Percentiles rank a stretch among this genome's conserved stretches.
Evolutionary conservation across 1,140 invertebrate species (phyloP).

Genomic region (Ridgeia piscesae): DNA sequence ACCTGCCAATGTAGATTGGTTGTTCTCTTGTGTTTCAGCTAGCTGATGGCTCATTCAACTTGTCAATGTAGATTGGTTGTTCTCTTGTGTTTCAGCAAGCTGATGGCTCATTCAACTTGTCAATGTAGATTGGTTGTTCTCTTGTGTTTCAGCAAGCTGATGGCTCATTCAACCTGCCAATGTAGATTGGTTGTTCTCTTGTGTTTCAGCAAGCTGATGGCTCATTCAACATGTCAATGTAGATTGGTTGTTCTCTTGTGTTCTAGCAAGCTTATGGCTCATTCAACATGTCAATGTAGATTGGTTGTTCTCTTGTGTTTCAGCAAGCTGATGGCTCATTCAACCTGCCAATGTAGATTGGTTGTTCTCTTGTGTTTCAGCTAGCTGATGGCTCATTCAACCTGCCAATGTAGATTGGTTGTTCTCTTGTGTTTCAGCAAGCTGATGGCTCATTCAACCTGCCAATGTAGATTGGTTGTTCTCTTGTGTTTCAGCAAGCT

Average conservation of each 20-base stretch:
- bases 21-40: slow-evolving; percentile 49
- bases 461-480: not conserved
- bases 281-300: slow-evolving; percentile 64
- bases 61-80: slow-evolving; percentile 47
- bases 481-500: slow-evolving; percentile 56
- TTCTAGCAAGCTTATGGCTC: slow-evolving; percentile 67
- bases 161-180: slow-evolving; percentile 77
- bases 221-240: slow-evolving; percentile 66
- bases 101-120: slow-evolving; percentile 80
- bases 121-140: not conserved
- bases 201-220: slow-evolving; percentile 66
- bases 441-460: slow-evolving; percentile 81
- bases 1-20: slow-evolving; percentile 64
- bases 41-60: slow-evolving; percentile 78
- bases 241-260: slow-evolving; percentile 17
- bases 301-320: slow-evolving; percentile 24
- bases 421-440: slow-evolving; percentile 49
- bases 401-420: slow-evolving; percentile 60
- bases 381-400: slow-evolving; percentile 76
- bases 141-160: slow-evolving; percentile 61
- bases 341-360: slow-evolving; percentile 68
- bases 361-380: slow-evolving; percentile 33
- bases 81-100: slow-evolving; percentile 56
- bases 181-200: slow-evolving; percentile 2
- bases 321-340: slow-evolving; percentile 70